Conservation (phyloP, 1,140 invertebrate species). For the Lepidurus couesii region DNA sequence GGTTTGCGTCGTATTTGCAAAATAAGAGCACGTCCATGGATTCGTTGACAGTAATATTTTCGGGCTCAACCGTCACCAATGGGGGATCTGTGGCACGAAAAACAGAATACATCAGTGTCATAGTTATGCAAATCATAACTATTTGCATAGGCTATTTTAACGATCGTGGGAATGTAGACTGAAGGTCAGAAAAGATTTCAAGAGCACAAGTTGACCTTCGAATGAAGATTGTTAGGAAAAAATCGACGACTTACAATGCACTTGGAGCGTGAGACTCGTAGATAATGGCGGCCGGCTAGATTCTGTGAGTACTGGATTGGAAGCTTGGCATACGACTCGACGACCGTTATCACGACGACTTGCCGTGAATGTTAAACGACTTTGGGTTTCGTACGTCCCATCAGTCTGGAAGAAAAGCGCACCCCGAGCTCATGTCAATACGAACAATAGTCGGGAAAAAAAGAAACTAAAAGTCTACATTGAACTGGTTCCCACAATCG, state of each 20-base stretch:
- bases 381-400: constrained; percentile 69
- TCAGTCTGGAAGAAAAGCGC: constrained; percentile 53
- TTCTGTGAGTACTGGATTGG: constrained; percentile 68
- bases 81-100: constrained; percentile 63
- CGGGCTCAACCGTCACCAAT: constrained; percentile 62
- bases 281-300: constrained; percentile 64
- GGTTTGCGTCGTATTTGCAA: constrained; percentile 76
- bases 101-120: neutral
- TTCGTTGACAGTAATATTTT: constrained; percentile 71
- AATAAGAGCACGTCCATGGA: constrained; percentile 63
- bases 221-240: neutral
- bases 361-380: constrained; percentile 67
- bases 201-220: constrained; percentile 1
- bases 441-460: too few species aligned
- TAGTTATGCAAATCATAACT: too few species aligned
- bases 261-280: constrained; percentile 61
- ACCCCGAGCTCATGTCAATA: neutral
- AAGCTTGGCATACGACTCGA: constrained; percentile 68
- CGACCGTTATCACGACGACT: constrained; percentile 72
- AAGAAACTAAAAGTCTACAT: too few species aligned
- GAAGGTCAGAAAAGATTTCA: neutral
- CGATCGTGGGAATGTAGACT: neutral
- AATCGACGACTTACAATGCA: constrained; percentile 63
- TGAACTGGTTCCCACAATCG: too few species aligned
- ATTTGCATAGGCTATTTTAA: too few species aligned